Base-by-base conservation (phyloP, 2,888 invertebrate genomes). In the Clistopyga incitator region DNA sequence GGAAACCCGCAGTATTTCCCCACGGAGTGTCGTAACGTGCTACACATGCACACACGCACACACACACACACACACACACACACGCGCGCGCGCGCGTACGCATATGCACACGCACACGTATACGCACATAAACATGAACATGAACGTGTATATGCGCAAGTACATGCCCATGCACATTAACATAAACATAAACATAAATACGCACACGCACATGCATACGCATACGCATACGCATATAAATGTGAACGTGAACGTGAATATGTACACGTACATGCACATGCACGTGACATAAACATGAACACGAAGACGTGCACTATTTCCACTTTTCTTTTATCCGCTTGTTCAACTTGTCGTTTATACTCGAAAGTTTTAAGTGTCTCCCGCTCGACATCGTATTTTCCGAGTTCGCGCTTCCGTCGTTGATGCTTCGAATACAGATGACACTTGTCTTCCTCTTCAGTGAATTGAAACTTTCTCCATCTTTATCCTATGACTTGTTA, bases 351-450 rank as follows among this genome's bases (percentile, higher is more conserved):
- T 45, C 64, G 20, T 64, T 71, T 71, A 50, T 61, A 47, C 23
- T 78, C 70, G n/a, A 70, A 70, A 78, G 61, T 59, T 68, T 78
- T 52, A 64, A 64, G 61, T 71, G 25, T 78, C 18, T 67, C 13
- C 54, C 15, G 50, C 23, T 18, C 38, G 2, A 11, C 59, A 50
- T 59, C 25, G 50, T 34, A 18, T 78, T 61, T 70, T 25, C 47
- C 45, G 25, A 67, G 47, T 50, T 50, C n/a, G 29, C 18, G 50
- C 50, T 50, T 18, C 0, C 20, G 18, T 18, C 61, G 18, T 50
- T 15, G 13, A 20, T n/a, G 18, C 3, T 61, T 45, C 50, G 85
- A 81, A 82, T 68, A 42, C 71, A 84, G 80, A 70, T 76, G 74
- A 78, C 85, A 79, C 82, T 38, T 38, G 8, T 10, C 10, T 38